Conservation (phyloP, 1,140 invertebrate genomes). For the Trichogramma pretiosum region DNA sequence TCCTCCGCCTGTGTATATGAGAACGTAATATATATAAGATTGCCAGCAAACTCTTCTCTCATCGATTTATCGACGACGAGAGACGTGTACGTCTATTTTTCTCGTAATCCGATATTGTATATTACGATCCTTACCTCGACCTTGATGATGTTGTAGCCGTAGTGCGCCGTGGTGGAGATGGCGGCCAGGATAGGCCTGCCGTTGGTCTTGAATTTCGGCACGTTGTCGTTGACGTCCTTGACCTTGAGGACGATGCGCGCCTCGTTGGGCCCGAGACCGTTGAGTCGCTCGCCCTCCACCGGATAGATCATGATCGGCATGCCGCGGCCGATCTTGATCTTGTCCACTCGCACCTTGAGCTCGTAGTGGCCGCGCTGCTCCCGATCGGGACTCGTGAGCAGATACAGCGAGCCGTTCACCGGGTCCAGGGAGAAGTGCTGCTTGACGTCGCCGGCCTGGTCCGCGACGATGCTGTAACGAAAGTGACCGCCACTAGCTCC, state of each 20-base stretch:
- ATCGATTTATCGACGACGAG: too few species aligned
- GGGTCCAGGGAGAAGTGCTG: slow-evolving; percentile 60
- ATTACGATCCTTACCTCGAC: slow-evolving; percentile 56
- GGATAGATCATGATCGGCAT: slow-evolving; percentile 65
- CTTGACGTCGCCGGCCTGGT: slow-evolving; percentile 47
- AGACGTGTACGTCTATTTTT: too few species aligned
- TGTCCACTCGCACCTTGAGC: slow-evolving; percentile 59
- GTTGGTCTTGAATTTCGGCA: slow-evolving; percentile 61
- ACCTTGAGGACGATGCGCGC: slow-evolving; percentile 64
- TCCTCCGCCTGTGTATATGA: slow-evolving; percentile 74
- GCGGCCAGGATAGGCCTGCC: slow-evolving; percentile 69
- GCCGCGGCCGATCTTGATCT: slow-evolving; percentile 54
- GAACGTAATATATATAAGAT: too few species aligned
- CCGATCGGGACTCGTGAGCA: slow-evolving; percentile 60
- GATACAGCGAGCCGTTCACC: slow-evolving; percentile 60
- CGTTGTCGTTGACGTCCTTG: slow-evolving; percentile 73
- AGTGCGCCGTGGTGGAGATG: slow-evolving; percentile 65
- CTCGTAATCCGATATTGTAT: too few species aligned
- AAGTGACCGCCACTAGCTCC: too few species aligned
- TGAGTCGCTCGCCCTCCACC: slow-evolving; percentile 56
- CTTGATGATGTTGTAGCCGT: slow-evolving; percentile 68
- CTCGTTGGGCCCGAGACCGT: slow-evolving; percentile 56
- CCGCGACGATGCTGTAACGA: slow-evolving; percentile 52
- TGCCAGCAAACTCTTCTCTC: too few species aligned
- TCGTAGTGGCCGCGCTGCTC: slow-evolving; percentile 58